Evolutionary conservation across 2,888 invertebrate genomes (phyloP), one percentile per base, ranked within the genome.

Genomic region (Hydrotaea cyrtoneurina): DNA sequence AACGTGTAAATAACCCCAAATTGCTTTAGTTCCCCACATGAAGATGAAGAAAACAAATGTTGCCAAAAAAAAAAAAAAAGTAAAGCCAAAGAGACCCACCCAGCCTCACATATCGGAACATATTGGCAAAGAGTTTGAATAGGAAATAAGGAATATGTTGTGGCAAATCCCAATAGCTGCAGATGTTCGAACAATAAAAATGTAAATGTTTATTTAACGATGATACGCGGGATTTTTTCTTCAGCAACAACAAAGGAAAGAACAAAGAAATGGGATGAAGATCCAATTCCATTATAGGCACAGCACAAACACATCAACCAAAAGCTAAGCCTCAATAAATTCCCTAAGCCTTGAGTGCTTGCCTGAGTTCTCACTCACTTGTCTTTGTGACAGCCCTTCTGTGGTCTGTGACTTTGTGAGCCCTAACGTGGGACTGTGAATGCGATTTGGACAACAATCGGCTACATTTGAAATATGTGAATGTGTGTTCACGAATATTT

Each of bases 131-230:
- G n/a, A 31, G 31, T n/a, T 50, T 26, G 31, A 72, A 23, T 23
- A 21, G 55, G 39, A 46, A 69, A 69, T 15, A 46, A 8, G 43
- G 43, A 39, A 69, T 69, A 69, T 69, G 69, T 43, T 66, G 66
- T 62, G 53, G 77, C 62, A 77, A 80, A 74, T 83, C 64, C 75
- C 83, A 46, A 23, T 21, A 21, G 78, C 39, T 46, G 71, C 78
- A 84, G 64, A 21, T 76, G 57, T 64, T 76, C 23, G 15, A 50
- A 46, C 72, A 76, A 72, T 83, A 79, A 73, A 79, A 79, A 72
- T 79, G 79, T 46, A 81, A 78, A 72, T 80, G 64, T 81, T 83
- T 83, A 72, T 76, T 84, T 75, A 80, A 78, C 66, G 69, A 71
- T 71, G 71, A 78, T 71, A 80, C 46, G 55, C 62, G 23, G 74